Evolutionary conservation across 2,888 invertebrate genomes (phyloP), one percentile per base, ranked within the genome.

Genomic region (Lampropteryx suffumata): DNA sequence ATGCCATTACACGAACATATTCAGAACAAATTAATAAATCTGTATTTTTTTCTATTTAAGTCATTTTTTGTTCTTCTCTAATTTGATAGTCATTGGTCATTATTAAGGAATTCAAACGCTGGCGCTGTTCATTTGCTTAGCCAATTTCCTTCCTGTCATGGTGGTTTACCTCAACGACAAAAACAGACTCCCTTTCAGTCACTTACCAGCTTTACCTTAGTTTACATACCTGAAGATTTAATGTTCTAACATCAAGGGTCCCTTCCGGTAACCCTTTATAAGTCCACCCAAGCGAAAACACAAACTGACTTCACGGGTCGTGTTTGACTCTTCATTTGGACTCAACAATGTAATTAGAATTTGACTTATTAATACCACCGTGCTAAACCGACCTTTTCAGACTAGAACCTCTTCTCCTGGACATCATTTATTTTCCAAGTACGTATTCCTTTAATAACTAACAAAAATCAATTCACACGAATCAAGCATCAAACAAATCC

Each of bases 311-410:
- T 64, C 61, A 53, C 60, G 55, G 52, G 41, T 42, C 27, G 55
- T 69, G 72, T 81, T 81, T 79, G 78, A 79, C 79, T 79, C 76
- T 69, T 75, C 70, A 64, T 77, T 79, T 69, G 58, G 62, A 67
- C 62, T 66, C 65, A 70, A 76, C 71, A 69, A 71, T 71, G 71
- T 73, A 73, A 77, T 79, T 74, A 64, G 9, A 33, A 47, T 47
- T 21, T 49, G 29, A 50, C 50, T 29, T 42, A 32, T 35, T 35
- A 35, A 21, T 40, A 32, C 10, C 10, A 27, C 27, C 14, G 8
- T 27, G 11, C 21, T 35, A 43, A 30, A 11, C 7, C 10, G 12
- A 33, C 32, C 26, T 42, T 33, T 13, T 17, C 17, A 17, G 17
- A 17, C 17, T 3, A 17, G 17, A 17, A 17, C 4, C 17, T 17